phyloP scores from a whole-genome alignment of 2,888 invertebrate genomes.

The Pimpla rufipes region DNA sequence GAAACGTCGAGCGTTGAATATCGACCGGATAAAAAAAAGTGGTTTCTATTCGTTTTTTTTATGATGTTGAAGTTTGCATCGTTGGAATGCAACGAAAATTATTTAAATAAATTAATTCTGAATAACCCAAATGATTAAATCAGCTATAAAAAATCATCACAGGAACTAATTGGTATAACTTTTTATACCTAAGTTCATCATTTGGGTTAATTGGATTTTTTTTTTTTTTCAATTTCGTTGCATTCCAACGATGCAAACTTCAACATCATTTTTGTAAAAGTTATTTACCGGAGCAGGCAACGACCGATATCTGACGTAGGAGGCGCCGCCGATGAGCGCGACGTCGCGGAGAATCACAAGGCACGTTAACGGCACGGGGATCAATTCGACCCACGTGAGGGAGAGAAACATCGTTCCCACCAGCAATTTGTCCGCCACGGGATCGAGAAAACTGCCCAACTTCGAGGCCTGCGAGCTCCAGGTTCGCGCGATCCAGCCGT shows the following conservation, averaged over 20 bases:
- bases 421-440: constrained; percentile 98
- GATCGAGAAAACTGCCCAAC: constrained; percentile 97
- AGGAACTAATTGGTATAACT: too few relatives aligned
- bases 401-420: constrained; percentile 95
- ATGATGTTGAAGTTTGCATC: too few relatives aligned
- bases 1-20: background rate
- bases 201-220: too few relatives aligned
- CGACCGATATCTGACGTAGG: constrained; percentile 96
- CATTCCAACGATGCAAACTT: too few relatives aligned
- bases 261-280: too few relatives aligned
- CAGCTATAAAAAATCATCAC: too few relatives aligned
- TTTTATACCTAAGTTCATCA: too few relatives aligned
- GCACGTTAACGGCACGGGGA: constrained; percentile 93
- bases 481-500: constrained; percentile 98
- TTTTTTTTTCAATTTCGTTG: too few relatives aligned
- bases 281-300: constrained; percentile 95
- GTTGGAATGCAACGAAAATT: too few relatives aligned
- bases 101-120: too few relatives aligned
- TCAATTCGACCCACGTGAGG: constrained; percentile 93
- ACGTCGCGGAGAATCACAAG: constrained; percentile 95
- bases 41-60: background rate
- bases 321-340: constrained; percentile 93
- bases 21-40: too few relatives aligned
- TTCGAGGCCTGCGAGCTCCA: constrained; percentile 96
- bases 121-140: too few relatives aligned